Evolutionary conservation across 2,888 invertebrate genomes (phyloP), one percentile per base, ranked within the genome.

Genomic region (Limenitis camilla): DNA sequence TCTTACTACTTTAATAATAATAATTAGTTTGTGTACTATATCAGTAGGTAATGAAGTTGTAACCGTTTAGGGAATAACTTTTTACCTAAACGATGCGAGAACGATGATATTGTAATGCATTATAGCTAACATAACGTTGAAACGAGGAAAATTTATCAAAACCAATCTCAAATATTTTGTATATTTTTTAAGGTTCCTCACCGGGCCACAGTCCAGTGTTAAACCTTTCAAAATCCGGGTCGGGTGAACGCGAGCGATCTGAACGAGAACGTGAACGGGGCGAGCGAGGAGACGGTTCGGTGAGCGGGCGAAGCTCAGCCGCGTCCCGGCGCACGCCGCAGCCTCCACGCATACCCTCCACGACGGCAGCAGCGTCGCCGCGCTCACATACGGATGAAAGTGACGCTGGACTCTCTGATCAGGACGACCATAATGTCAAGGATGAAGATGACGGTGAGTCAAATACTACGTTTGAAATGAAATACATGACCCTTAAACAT

Each of bases 191-290:
- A 93, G 94, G 93, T 65, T 96, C 96, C 56, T 94, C 96, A 61
- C 94, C 93, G 69, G 94, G 94, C 50, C 95, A 95, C 88, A 96
- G 96, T 91, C 96, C 96, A 58, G 96, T 96, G 63, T 85, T 96
- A 69, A 96, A 96, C 87, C 89, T 97, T 54, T 96, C 96, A 50
- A 96, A 96, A 85, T 95, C 94, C 52, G 95, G 94, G 49, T 93
- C 92, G 83, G 75, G 93, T 58, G 94, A 94, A 61, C 94, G 94
- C 69, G 91, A 91, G 40, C 68, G 85, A 35, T 77, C 90, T 33
- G 91, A 90, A 41, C 78, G 89, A 51, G 92, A 92, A 63, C 86
- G 88, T 29, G 91, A 90, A 61, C 90, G 90, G 62, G 87, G 80
- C 76, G 74, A 82, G 57, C 66, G 84, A 45, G 79, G 81, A 40